Conservation (phyloP, 92 coral and sea anemone genomes). For the Blastomussa wellsi region DNA sequence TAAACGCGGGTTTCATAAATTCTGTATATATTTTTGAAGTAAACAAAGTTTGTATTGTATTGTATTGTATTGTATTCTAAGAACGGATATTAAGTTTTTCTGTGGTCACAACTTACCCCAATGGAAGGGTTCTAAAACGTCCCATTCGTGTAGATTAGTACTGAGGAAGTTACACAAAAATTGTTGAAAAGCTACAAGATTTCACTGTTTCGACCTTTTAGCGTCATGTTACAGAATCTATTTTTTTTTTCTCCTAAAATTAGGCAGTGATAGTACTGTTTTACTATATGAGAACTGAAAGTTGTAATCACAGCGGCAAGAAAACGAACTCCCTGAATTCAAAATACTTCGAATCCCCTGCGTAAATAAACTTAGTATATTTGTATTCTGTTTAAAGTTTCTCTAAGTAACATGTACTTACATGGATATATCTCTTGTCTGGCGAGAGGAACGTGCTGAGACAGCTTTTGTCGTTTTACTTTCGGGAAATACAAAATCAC, state of each 20-base stretch:
- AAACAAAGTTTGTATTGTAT: no score
- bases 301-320: no score
- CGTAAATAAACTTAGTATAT: no score
- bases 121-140: background rate
- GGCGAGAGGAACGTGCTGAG: background rate
- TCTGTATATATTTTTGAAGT: no score
- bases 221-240: background rate
- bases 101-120: no score
- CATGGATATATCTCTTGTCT: background rate
- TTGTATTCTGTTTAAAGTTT: no score
- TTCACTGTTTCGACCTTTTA: background rate
- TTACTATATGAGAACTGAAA: background rate
- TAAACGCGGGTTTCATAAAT: no score
- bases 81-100: no score
- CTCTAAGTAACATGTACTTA: background rate
- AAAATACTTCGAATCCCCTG: background rate
- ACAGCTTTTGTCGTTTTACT: background rate
- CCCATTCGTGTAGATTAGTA: background rate
- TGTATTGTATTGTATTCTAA: no score
- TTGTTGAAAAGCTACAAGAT: background rate
- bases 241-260: background rate
- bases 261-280: background rate
- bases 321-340: background rate
- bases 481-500: background rate
- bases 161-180: background rate